Base-by-base conservation (phyloP, 2,113 vertebrate genomes). In the Phycodurus eques region DNA sequence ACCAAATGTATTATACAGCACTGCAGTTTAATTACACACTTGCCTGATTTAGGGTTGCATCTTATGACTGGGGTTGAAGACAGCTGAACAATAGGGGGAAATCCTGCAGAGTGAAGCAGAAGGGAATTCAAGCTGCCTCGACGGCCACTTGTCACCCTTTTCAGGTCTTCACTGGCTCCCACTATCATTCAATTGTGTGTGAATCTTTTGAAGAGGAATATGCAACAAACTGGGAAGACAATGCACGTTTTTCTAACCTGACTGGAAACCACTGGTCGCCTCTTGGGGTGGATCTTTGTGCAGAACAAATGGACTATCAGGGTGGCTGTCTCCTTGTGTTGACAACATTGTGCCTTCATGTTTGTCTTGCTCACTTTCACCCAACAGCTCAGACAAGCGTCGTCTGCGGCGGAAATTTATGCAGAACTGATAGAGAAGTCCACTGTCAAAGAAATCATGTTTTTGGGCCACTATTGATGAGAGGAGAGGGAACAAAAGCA, bases 31-130 rank as follows among this genome's bases (percentile, higher is more conserved):
- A 22, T 57, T 39, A 42, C 8, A 22, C 14, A 65, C 92, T 91
- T 79, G 92, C 95, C 95, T 93, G 95, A 96, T 92, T 92, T 94
- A 47, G 94, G 94, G 84, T 94, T 95, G 78, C 89, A 94, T 79
- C 85, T 90, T 13, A 83, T 72, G 78, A 80, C 80, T 12, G 92
- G 84, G 70, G 87, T 67, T 70, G 88, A 84, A 0, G 85, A 81
- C 72, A 92, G 2, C 0, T 31, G 84, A 15, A 77, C 85, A 17
- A 88, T 39, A 35, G 83, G 81, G 78, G 88, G 87, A 71, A 90
- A 70, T 31, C 78, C 91, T 54, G 66, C 68, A 60, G 91, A 71
- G 53, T 85, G 87, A 46, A 90, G 91, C 73, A 92, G 79, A 5
- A 91, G 83, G 3, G 91, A 87, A 53, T 85, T 92, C 72, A 93